Percentiles rank a stretch among this genome's conserved stretches.
phyloP scores from a whole-genome alignment of 2,113 vertebrate species.

The Indicator indicator region DNA sequence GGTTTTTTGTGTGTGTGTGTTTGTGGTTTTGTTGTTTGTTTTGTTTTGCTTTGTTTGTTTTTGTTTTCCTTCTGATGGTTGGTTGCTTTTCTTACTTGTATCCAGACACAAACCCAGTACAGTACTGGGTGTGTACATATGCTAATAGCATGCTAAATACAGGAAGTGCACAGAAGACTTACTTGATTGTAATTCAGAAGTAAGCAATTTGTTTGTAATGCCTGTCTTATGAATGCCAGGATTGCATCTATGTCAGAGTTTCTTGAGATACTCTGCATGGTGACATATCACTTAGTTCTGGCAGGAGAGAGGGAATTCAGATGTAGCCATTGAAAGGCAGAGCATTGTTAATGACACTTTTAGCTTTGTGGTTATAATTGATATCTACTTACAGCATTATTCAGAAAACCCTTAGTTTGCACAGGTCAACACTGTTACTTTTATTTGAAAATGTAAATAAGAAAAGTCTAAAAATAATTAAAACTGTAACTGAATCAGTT shows the following conservation, averaged over 20 bases:
- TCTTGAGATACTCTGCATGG: background rate
- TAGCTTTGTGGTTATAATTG: background rate
- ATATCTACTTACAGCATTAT: background rate
- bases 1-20: background rate
- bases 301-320: background rate
- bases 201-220: background rate
- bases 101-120: background rate
- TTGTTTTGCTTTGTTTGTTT: background rate
- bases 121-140: fast-evolving
- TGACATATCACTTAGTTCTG: background rate
- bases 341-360: background rate
- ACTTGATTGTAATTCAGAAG: background rate
- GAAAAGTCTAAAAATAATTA: background rate
- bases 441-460: background rate
- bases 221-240: background rate
- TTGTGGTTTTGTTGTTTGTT: background rate
- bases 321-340: background rate
- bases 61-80: background rate
- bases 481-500: background rate
- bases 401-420: background rate
- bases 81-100: background rate
- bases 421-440: background rate
- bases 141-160: background rate
- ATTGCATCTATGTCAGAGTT: background rate
- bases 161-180: background rate